Percentiles rank a stretch among this genome's conserved stretches.
Evolutionary conservation across 2,888 invertebrate genomes (phyloP).

Genomic region (Leptinotarsa juncta): DNA sequence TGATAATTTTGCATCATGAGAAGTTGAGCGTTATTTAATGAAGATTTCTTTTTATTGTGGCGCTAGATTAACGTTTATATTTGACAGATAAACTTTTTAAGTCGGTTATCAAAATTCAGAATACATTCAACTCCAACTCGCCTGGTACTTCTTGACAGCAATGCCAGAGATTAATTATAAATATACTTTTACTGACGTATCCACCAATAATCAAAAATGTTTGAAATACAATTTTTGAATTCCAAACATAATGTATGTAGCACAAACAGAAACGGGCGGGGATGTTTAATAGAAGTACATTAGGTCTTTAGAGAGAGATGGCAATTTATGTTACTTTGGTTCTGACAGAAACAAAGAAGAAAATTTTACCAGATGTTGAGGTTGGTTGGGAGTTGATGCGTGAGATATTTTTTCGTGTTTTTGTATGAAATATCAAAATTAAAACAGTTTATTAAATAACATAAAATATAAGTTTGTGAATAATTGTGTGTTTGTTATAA

Average conservation of each 20-base stretch:
- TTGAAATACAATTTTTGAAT: no score
- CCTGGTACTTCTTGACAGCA: no score
- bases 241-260: background rate
- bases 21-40: no score
- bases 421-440: conserved; percentile 38
- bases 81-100: no score
- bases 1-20: no score
- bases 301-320: conserved; percentile 35
- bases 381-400: conserved; percentile 52
- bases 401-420: conserved; percentile 45
- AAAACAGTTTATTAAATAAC: conserved; percentile 33
- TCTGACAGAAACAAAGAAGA: conserved; percentile 34
- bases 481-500: conserved; percentile 39
- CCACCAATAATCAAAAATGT: no score
- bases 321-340: conserved; percentile 31
- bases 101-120: no score
- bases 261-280: conserved; percentile 18
- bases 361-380: conserved; percentile 53
- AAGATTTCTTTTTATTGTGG: no score
- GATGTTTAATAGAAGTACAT: background rate
- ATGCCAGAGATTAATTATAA: no score
- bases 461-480: conserved; percentile 28
- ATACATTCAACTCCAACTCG: no score
- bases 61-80: no score
- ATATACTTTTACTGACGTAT: no score